Conservation (phyloP, 1,140 invertebrate genomes). For the Nasonia giraulti region DNA sequence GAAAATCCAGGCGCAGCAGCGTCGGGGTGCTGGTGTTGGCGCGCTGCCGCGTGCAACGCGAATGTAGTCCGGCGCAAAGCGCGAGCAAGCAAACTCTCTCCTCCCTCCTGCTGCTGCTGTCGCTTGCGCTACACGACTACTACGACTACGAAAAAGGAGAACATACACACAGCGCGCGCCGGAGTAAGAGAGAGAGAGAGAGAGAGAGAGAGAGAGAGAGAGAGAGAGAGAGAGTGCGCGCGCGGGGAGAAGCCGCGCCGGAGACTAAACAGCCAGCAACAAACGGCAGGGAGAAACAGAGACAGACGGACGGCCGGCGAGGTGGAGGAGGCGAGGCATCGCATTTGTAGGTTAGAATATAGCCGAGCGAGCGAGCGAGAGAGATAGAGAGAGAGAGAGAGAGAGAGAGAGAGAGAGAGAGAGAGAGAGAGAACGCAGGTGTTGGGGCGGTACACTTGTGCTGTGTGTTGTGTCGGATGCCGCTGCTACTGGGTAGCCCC, state of each 20-base stretch:
- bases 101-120: constrained; percentile 14
- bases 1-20: background rate
- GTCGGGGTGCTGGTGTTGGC: constrained; percentile 16
- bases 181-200: constrained; percentile 6
- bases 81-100: background rate
- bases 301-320: background rate
- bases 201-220: constrained; percentile 10
- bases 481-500: constrained; percentile 63
- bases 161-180: constrained; percentile 3
- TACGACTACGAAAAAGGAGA: constrained; percentile 26
- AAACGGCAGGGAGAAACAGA: constrained; percentile 29
- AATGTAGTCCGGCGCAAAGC: constrained; percentile 31
- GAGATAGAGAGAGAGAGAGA: constrained; percentile 14
- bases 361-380: constrained; percentile 20
- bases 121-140: constrained; percentile 5
- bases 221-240: constrained; percentile 19
- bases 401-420: constrained; percentile 6
- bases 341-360: background rate
- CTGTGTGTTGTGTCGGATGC: constrained; percentile 72
- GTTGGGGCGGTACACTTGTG: constrained; percentile 48
- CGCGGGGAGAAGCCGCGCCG: constrained; percentile 6
- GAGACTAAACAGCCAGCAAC: constrained; percentile 41
- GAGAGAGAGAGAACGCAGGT: constrained; percentile 31
- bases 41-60: constrained; percentile 47
- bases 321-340: constrained; percentile 13